Percentiles rank a stretch among this genome's conserved stretches.
Conservation (phyloP, 2,888 invertebrate genomes). For the Platerodrilus igneus region DNA sequence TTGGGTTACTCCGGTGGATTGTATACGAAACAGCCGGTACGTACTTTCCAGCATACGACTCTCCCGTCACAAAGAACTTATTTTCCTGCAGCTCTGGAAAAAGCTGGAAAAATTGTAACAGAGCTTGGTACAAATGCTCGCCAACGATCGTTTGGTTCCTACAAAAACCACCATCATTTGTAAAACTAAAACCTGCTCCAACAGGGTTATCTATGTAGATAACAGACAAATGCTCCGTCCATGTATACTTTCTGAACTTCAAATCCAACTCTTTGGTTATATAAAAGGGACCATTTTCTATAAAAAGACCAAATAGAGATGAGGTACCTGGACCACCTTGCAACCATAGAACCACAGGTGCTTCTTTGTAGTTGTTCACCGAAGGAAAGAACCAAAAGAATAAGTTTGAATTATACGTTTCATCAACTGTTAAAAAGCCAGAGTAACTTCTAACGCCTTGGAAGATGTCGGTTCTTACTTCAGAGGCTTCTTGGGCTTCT, state of each 20-base stretch:
- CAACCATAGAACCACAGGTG: slow-evolving; percentile 72
- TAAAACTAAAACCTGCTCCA: slow-evolving; percentile 84
- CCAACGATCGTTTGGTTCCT: slow-evolving; percentile 70
- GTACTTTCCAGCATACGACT: slow-evolving; percentile 68
- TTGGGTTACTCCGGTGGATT: slow-evolving; percentile 56
- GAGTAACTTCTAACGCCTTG: slow-evolving; percentile 62
- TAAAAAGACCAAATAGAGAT: slow-evolving; percentile 69
- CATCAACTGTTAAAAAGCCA: slow-evolving; percentile 76
- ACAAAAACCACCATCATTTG: slow-evolving; percentile 70
- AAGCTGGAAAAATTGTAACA: slow-evolving; percentile 72
- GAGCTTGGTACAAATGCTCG: slow-evolving; percentile 64
- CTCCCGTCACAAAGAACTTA: slow-evolving; percentile 79
- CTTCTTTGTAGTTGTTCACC: slow-evolving; percentile 46
- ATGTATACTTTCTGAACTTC: slow-evolving; percentile 54
- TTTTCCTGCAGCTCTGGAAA: slow-evolving; percentile 65
- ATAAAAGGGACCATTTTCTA: slow-evolving; percentile 68
- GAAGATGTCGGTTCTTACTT: slow-evolving; percentile 52
- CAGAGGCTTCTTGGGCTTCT: slow-evolving; percentile 55
- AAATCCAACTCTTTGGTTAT: slow-evolving; percentile 10
- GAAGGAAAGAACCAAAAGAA: slow-evolving; percentile 85
- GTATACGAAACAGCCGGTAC: slow-evolving; percentile 63
- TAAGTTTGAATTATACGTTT: slow-evolving; percentile 66
- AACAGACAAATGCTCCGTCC: slow-evolving; percentile 70
- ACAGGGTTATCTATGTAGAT: slow-evolving; percentile 87
- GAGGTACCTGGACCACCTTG: slow-evolving; percentile 77